Base-by-base conservation (phyloP, 1,140 invertebrate species). In the Acromyrmex charruanus region DNA sequence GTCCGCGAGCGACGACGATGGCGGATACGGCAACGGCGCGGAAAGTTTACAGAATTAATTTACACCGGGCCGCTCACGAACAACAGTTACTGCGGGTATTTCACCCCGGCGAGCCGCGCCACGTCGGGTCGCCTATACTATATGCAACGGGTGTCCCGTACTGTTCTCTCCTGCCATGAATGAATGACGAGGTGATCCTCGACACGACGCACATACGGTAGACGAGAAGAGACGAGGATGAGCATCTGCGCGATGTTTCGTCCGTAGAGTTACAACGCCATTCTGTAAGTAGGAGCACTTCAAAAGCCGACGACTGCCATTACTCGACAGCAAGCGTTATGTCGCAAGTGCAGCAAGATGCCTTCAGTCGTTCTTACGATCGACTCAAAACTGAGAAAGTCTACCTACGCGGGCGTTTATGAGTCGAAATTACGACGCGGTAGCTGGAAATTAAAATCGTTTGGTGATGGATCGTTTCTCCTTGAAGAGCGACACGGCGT, bases 31-130 rank as follows among this genome's bases (percentile, higher is more conserved):
- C 66, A 51, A 72, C 66, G 79, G 79, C 79, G 79, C 51, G 66
- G 51, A 81, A 81, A 81, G 79, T 81, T 81, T 81, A 59, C 79
- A 72, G 79, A 81, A 81, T 81, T 81, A 81, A 81, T 81, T 81
- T 81, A 81, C 79, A 81, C 79, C 66, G 51, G 65, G 79, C 31
- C 66, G 66, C 66, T 81, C 79, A 81, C 79, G 79, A 81, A 81
- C 79, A 81, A 81, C 79, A 21, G 79, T 81, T 81, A 81, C 79
- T 58, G 66, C 66, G 79, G 65, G 68, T 81, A 59, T 81, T 81
- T 71, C 79, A 39, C 49, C 65, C 65, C 21, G 74, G 16, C 25
- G 77, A 18, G 49, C 63, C n/a, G 31, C n/a, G 31, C 31, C 51
- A 35, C 58, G 66, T 28, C 21, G 66, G 39, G 59, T 79, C 75